Conservation (phyloP, 2,113 vertebrate genomes). For the Origma solitaria region DNA sequence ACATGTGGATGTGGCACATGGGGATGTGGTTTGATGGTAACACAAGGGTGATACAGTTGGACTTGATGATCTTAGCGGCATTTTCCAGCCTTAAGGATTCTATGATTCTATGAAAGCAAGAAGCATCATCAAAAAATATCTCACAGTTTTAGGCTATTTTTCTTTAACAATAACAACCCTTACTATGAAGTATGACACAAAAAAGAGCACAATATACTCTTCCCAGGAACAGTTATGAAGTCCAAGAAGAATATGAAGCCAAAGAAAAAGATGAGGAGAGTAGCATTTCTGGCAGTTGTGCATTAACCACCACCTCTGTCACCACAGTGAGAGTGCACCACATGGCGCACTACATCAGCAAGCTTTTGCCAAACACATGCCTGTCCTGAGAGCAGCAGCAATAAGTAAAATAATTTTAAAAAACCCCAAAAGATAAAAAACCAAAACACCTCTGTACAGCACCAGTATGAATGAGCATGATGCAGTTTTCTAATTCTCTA, state of each 20-base stretch:
- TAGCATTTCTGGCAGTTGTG: not conserved
- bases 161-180: not conserved
- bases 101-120: not conserved
- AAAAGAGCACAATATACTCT: not conserved
- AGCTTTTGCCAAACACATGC: not conserved
- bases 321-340: not conserved
- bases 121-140: not conserved
- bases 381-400: not conserved
- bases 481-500: not conserved
- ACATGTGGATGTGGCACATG: not conserved
- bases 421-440: not conserved
- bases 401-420: not conserved
- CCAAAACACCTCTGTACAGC: not conserved
- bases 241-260: not conserved
- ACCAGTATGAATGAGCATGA: not conserved
- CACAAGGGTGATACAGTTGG: not conserved
- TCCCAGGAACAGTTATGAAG: not conserved
- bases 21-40: not conserved
- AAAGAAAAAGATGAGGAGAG: not conserved
- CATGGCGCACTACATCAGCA: fast-evolving
- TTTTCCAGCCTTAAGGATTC: not conserved
- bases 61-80: not conserved
- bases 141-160: not conserved
- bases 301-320: too few relatives aligned
- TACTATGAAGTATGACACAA: not conserved